Evolutionary conservation across 1,140 invertebrate species (phyloP).

Genomic region (Drosophila bocqueti): DNA sequence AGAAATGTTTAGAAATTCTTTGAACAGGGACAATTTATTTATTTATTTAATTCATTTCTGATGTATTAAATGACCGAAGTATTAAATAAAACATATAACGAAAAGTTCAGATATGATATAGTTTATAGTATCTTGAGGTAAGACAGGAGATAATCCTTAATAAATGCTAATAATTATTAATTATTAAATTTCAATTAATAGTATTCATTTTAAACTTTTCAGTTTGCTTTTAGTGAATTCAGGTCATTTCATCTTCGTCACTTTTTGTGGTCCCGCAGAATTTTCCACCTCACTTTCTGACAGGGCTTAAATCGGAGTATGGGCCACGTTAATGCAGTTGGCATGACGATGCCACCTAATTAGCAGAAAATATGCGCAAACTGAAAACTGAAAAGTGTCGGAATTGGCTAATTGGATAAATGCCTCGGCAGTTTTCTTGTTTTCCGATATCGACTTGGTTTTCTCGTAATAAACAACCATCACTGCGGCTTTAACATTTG

Average conservation of each 20-base stretch:
- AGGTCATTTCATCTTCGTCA: not conserved
- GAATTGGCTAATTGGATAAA: conserved; percentile 24
- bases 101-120: too few species aligned
- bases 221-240: not conserved
- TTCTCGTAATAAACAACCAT: not conserved
- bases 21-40: not conserved
- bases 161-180: not conserved
- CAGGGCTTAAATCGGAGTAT: not conserved
- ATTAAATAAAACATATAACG: not conserved
- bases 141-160: too few species aligned
- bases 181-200: not conserved
- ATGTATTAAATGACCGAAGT: not conserved
- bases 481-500: conserved; percentile 36
- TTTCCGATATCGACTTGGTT: conserved; percentile 6
- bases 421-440: not conserved
- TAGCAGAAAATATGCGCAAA: conserved; percentile 54
- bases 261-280: not conserved
- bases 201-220: too few species aligned
- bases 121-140: too few species aligned
- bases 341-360: conserved; percentile 56
- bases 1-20: not conserved
- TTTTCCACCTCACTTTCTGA: conserved; percentile 47
- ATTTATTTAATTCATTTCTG: not conserved
- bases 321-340: conserved; percentile 28
- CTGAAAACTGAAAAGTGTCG: conserved; percentile 19